These are phyloP conservation scores for Tetragnatha versicolor DNA, from an alignment of 1,140 invertebrate genomes.

Conservation along the genomic window DNA sequence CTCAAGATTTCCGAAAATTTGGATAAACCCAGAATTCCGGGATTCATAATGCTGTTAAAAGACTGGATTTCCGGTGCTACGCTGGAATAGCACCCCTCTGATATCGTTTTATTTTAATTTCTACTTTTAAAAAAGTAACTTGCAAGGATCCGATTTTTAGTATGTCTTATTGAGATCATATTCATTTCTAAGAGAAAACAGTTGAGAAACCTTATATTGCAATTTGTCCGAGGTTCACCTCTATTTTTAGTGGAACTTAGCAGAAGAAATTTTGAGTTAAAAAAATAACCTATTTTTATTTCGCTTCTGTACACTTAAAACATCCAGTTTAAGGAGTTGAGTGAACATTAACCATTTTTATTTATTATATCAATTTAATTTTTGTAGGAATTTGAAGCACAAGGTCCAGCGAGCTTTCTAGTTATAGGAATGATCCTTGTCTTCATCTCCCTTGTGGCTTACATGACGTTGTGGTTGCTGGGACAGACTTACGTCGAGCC, in stretches of 20 bases:
- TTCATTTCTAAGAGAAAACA: neutral
- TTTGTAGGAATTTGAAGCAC: constrained; percentile 63
- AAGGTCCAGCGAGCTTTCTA: constrained; percentile 63
- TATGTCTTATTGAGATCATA: no score
- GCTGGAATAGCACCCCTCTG: no score
- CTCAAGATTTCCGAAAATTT: no score
- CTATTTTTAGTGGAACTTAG: neutral
- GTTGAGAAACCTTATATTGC: neutral
- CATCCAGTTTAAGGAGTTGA: neutral
- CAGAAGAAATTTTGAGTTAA: no score
- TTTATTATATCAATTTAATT: neutral
- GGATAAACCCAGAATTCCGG: no score
- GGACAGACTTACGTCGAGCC: constrained; percentile 63
- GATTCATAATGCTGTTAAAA: no score
- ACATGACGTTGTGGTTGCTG: constrained; percentile 60
- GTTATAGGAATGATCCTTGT: constrained; percentile 63
- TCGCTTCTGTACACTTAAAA: neutral
- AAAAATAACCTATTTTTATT: no score
- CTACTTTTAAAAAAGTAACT: no score
- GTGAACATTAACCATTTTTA: neutral
- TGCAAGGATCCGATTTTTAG: no score
- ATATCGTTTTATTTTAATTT: no score
- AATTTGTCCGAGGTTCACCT: neutral
- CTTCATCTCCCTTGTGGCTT: constrained; percentile 62
- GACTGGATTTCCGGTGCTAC: no score